Base-by-base conservation (phyloP, 2,797 vertebrate genomes). In the Cossypha caffra region DNA sequence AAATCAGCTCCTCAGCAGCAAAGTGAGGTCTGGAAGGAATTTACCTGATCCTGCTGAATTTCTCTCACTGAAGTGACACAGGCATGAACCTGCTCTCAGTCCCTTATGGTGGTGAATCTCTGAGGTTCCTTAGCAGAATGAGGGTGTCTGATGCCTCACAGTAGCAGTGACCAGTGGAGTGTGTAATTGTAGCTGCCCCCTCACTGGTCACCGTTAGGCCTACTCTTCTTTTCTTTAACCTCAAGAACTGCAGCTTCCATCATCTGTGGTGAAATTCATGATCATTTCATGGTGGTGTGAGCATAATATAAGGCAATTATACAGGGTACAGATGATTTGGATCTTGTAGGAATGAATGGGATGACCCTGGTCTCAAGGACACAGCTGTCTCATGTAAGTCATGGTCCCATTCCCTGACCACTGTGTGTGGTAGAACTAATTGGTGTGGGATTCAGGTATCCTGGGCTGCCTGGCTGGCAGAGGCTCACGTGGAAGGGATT, bases 401-500 rank as follows among this genome's bases (percentile, higher is more conserved):
- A 3, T 18, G 35, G 50, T 86, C 95, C 90, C 42, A 40, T 54
- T 91, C 40, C 18, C 61, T 75, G 58, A 24, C 28, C 40, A 3
- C 37, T 38, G 42, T 9, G 1, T 88, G 67, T 79, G 68, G 57
- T 38, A 77, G 71, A 79, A 33, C 81, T 91, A 90, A 85, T 58
- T 78, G 82, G 24, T 43, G 73, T 81, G 90, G 45, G 66, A 72
- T 75, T 93, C 47, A 29, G 38, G 57, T 78, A 13, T 51, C 24
- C 86, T 59, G 76, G 58, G 54, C 79, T 95, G 79, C 31, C 66
- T 90, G 93, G 58, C 71, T 88, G 85, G 66, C 88, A 37, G 38
- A 78, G 73, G 43, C 82, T 96, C 76, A 86, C 11, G 31, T 90
- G 91, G 76, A 95, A 95, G 76, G 91, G 93, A 94, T 97, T 95